Conservation (phyloP, 2,888 invertebrate species). For the Apamea epomidion region DNA sequence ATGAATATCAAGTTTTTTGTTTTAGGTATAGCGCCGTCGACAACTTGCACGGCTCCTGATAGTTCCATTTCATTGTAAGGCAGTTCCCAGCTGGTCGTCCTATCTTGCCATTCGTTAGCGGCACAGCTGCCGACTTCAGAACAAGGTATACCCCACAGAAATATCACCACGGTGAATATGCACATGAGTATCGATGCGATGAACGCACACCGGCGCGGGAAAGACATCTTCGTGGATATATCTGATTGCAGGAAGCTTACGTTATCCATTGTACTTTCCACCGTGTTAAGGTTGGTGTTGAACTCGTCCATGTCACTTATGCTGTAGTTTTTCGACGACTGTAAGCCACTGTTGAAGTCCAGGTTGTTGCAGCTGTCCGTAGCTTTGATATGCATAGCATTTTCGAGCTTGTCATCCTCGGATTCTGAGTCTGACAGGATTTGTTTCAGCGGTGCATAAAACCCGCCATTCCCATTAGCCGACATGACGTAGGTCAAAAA, state of each 20-base stretch:
- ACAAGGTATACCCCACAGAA: constrained; percentile 94
- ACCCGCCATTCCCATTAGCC: constrained; percentile 86
- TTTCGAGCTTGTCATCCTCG: constrained; percentile 91
- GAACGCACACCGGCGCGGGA: constrained; percentile 92
- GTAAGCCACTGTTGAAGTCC: constrained; percentile 86
- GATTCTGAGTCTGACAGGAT: constrained; percentile 94
- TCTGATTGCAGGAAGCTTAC: constrained; percentile 88
- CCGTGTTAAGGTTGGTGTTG: constrained; percentile 85
- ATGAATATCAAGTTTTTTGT: constrained; percentile 94
- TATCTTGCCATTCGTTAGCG: constrained; percentile 86
- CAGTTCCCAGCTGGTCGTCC: constrained; percentile 92
- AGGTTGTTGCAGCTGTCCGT: constrained; percentile 85
- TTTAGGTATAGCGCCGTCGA: constrained; percentile 91
- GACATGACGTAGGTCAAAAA: constrained; percentile 78
- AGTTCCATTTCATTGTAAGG: constrained; percentile 93
- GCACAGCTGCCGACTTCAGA: constrained; percentile 93
- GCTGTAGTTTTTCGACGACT: constrained; percentile 86
- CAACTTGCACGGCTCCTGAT: constrained; percentile 93
- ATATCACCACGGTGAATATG: constrained; percentile 93
- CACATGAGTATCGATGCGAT: constrained; percentile 93
- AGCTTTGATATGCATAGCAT: constrained; percentile 79
- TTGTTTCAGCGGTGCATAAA: constrained; percentile 94
- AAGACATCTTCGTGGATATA: constrained; percentile 91
- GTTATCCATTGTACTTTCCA: constrained; percentile 88
- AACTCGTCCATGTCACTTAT: constrained; percentile 87